These are phyloP conservation scores for Podotricha telesiphe DNA, from an alignment of 2,888 invertebrate species.

Conservation along the genomic window DNA sequence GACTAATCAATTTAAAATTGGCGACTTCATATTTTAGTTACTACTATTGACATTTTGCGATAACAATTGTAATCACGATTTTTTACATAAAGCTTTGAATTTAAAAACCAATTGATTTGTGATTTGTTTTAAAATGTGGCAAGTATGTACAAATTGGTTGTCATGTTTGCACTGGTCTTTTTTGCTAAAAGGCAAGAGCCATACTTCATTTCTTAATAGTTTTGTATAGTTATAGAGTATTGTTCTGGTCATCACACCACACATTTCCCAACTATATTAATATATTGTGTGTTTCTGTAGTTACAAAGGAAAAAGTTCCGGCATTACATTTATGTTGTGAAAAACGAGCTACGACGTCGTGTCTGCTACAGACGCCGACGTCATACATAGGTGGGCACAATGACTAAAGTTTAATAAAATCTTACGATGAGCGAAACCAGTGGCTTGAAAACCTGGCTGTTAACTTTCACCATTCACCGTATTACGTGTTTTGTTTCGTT, in stretches of 20 bases:
- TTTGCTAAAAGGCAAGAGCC: neutral
- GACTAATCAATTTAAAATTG: slow-evolving; percentile 30
- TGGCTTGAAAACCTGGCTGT: neutral
- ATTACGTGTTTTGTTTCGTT: neutral
- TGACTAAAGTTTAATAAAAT: slow-evolving; percentile 67
- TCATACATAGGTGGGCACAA: slow-evolving; percentile 75
- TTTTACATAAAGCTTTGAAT: neutral
- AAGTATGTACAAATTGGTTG: slow-evolving; percentile 2
- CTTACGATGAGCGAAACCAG: slow-evolving; percentile 43
- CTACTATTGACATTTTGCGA: slow-evolving; percentile 26
- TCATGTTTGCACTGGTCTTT: slow-evolving; percentile 4
- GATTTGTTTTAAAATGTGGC: neutral
- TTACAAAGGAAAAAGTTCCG: neutral
- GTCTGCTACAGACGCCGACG: slow-evolving; percentile 54
- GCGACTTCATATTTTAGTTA: slow-evolving; percentile 28
- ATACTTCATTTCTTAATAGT: neutral
- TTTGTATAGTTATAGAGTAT: neutral
- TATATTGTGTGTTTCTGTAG: neutral
- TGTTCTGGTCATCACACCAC: neutral
- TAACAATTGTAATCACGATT: neutral
- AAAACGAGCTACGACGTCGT: slow-evolving; percentile 38
- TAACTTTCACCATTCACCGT: neutral
- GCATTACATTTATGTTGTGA: slow-evolving; percentile 7
- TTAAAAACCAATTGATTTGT: neutral
- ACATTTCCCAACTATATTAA: neutral